Evolutionary conservation across 2,888 invertebrate genomes (phyloP).

Genomic region (Ommatoiulus sabulosus): DNA sequence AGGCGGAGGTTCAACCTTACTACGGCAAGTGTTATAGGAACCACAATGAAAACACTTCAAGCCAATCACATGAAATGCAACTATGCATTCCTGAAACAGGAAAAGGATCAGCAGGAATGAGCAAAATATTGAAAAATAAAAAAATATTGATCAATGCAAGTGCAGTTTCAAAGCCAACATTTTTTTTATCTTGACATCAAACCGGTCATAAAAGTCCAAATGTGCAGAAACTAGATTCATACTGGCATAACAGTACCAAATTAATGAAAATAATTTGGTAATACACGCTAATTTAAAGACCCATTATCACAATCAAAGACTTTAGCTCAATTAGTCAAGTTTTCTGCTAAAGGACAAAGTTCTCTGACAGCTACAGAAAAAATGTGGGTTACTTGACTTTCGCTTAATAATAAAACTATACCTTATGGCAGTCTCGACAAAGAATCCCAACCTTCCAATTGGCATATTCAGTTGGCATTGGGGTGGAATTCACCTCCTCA

Average conservation of each 20-base stretch:
- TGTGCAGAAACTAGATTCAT: background rate
- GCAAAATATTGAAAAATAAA: background rate
- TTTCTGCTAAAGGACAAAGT: no score
- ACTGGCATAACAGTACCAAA: no score
- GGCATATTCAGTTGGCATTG: conserved; percentile 86
- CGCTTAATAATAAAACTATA: conserved; percentile 65
- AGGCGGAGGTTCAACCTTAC: background rate
- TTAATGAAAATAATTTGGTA: no score
- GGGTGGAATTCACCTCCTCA: conserved; percentile 82
- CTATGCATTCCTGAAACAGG: conserved; percentile 70
- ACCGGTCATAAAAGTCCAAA: background rate
- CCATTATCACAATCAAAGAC: no score
- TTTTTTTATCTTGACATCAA: background rate
- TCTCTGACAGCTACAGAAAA: no score
- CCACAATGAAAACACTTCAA: conserved; percentile 87
- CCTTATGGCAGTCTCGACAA: conserved; percentile 93
- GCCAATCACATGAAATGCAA: conserved; percentile 88
- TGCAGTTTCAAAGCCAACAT: background rate
- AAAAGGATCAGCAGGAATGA: no score
- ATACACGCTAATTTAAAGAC: no score
- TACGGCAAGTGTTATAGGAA: conserved; percentile 85
- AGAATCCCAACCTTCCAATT: conserved; percentile 84
- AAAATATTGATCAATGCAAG: background rate
- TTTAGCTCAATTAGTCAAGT: no score
- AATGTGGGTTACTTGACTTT: no score